A percentile compares a stretch with the other conserved stretches of the same genome.
These are phyloP conservation scores for Callithrix jacchus DNA, from an alignment of 2,113 vertebrate genomes.

Conservation along the genomic window DNA sequence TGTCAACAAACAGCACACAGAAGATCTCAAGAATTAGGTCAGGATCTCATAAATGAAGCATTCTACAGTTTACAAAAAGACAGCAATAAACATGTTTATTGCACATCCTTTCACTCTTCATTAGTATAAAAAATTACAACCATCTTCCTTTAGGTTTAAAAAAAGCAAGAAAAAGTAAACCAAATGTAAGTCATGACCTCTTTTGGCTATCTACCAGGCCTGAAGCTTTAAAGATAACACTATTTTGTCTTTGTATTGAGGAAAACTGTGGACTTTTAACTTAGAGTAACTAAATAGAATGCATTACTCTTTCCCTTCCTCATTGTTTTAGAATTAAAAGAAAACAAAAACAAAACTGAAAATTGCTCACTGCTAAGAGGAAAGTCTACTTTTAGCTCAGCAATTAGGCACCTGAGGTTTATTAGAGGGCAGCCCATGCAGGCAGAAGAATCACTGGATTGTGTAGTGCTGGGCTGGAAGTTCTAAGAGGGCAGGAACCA, in stretches of 20 bases:
- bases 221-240: background rate
- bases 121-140: slow-evolving; percentile 4
- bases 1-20: background rate
- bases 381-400: slow-evolving; percentile 8
- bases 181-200: background rate
- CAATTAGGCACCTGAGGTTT: background rate
- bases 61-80: slow-evolving; percentile 8
- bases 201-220: background rate
- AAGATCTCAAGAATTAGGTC: slow-evolving; percentile 26
- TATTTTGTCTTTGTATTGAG: background rate
- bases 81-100: background rate
- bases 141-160: background rate
- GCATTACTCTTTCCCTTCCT: background rate
- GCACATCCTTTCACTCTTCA: background rate
- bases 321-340: background rate
- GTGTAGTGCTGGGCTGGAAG: background rate
- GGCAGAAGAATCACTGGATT: background rate
- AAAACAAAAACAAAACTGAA: background rate
- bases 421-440: background rate
- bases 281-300: background rate
- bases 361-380: background rate
- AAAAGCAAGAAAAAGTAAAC: background rate
- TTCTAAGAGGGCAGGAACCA: background rate
- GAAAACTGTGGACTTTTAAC: background rate
- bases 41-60: slow-evolving; percentile 13